Base-by-base conservation (phyloP, 2,113 vertebrate species). In the Phycodurus eques region DNA sequence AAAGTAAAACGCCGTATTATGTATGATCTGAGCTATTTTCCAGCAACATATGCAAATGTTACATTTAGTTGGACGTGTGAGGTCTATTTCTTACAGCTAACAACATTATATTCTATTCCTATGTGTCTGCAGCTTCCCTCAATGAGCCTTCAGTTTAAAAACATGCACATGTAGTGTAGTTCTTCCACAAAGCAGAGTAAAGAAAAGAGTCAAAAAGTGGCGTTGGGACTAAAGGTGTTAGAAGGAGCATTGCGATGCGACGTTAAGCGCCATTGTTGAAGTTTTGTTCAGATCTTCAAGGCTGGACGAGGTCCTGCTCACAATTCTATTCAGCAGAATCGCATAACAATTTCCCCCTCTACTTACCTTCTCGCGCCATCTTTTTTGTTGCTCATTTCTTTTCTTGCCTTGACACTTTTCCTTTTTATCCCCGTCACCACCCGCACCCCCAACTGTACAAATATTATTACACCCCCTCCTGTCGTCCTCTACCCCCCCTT, bases 391-490 rank as follows among this genome's bases (percentile, higher is more conserved):
- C 81, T 86, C 82, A 79, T 86, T 86, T 88, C 81, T 88, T 84
- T 79, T 79, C 74, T 81, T 78, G 75, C 74, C 77, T 82, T 81
- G 77, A 77, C 73, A 80, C 67, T 71, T 81, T 75, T 88, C 73
- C 59, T 65, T 85, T 80, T 80, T 68, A 78, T 74, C 82, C 42
- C 60, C 57, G n/a, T 67, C 77, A 10, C 71, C 69, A 22, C 67
- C 66, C 65, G 61, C 59, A 15, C 74, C 81, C 74, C 82, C 77
- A 61, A 83, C 83, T 88, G 83, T 89, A 90, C 86, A 91, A 90
- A 90, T 90, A 90, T 87, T 89, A 88, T 89, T 86, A 80, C 80
- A 79, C 85, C 82, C 83, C 83, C 86, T 84, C 82, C 84, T 86
- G 79, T 83, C 77, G 54, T 80, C 82, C 79, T 71, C 83, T 64